These are phyloP conservation scores for Propithecus deckenii DNA, from an alignment of 2,797 vertebrate species.

Conservation along the genomic window DNA sequence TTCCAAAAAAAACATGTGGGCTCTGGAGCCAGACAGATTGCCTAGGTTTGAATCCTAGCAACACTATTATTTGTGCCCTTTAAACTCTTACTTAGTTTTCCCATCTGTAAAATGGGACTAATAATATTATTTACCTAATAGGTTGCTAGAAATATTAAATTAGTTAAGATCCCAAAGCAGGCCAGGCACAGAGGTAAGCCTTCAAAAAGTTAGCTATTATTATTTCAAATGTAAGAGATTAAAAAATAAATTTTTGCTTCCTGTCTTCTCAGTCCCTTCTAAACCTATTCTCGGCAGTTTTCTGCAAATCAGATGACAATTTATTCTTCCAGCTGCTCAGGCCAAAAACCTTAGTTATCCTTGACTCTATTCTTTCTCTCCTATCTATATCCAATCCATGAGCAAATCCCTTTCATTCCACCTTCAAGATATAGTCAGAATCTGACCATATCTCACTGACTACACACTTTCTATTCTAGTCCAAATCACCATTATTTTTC, in stretches of 20 bases:
- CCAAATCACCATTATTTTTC: not conserved
- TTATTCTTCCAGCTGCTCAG: constrained; percentile 6
- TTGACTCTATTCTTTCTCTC: not conserved
- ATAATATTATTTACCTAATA: not conserved
- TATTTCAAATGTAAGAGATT: constrained; percentile 5
- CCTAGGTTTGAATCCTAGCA: not conserved
- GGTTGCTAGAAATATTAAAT: not conserved
- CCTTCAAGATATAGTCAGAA: constrained; percentile 8
- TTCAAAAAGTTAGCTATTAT: constrained; percentile 15
- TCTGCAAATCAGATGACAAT: not conserved
- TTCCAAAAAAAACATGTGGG: not conserved
- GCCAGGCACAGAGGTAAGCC: not conserved
- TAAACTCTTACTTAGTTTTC: not conserved
- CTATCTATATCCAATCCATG: not conserved
- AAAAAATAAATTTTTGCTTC: not conserved
- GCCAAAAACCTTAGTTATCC: not conserved
- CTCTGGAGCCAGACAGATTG: not conserved
- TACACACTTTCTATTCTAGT: not conserved
- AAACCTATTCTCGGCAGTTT: not conserved
- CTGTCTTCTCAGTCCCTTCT: not conserved
- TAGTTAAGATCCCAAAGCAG: constrained; percentile 5
- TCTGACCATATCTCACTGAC: not conserved
- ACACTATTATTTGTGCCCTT: not conserved
- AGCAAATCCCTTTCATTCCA: not conserved
- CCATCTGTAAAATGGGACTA: not conserved